Evolutionary conservation across 2,797 vertebrate species (phyloP).

Genomic region (Erethizon dorsatum): DNA sequence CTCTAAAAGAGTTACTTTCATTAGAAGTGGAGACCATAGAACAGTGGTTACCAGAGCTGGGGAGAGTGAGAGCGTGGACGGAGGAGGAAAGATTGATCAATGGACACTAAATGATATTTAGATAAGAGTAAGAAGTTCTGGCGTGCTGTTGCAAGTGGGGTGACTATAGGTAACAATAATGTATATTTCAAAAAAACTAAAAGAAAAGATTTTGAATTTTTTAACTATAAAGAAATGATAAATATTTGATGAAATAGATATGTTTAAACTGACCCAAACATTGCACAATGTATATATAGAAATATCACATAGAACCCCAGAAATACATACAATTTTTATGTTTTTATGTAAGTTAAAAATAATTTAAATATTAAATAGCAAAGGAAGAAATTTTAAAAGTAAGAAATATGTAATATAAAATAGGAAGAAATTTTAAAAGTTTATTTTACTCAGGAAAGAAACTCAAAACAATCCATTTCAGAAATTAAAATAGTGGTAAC

Average conservation of each 20-base stretch:
- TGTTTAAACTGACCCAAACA: background rate
- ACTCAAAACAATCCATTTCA: background rate
- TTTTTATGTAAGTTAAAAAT: background rate
- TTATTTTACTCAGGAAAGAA: conserved; percentile 34
- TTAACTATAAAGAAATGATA: background rate
- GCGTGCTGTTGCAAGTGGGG: no score
- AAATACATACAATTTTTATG: background rate
- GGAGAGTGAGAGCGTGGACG: background rate
- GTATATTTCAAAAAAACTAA: no score
- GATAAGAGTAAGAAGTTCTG: background rate
- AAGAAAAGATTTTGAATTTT: background rate
- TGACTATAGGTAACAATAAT: background rate
- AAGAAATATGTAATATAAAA: background rate
- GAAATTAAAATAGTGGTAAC: conserved; percentile 29
- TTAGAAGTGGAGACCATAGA: background rate
- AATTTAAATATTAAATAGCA: background rate
- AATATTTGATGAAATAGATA: background rate
- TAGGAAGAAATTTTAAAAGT: background rate
- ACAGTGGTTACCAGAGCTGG: background rate
- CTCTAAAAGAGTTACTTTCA: background rate
- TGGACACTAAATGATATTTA: background rate
- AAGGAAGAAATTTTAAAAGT: background rate
- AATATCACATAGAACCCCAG: background rate
- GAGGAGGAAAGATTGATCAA: background rate
- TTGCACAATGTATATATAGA: background rate